phyloP scores from a whole-genome alignment of 2,113 vertebrate species.

The Hippoglossus stenolepis region DNA sequence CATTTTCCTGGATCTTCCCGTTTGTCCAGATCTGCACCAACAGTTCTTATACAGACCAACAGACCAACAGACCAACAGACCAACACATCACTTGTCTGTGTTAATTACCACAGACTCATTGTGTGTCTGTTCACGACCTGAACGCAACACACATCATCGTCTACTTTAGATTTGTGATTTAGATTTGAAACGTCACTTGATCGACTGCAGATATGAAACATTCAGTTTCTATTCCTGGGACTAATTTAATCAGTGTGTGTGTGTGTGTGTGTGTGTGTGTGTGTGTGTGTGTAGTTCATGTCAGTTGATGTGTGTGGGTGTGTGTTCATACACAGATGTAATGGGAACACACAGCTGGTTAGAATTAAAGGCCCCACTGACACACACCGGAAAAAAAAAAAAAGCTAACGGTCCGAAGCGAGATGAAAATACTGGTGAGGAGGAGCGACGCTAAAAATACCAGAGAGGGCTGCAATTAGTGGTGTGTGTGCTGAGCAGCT shows the following conservation, averaged over 20 bases:
- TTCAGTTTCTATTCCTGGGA: background rate
- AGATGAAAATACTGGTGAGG: constrained; percentile 82
- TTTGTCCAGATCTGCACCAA: too few species aligned
- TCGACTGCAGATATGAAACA: background rate
- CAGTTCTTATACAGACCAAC: too few species aligned
- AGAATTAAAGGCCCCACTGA: constrained; percentile 81
- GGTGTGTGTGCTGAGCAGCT: constrained; percentile 82
- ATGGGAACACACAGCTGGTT: constrained; percentile 76
- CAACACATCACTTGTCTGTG: too few species aligned
- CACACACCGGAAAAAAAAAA: constrained; percentile 53
- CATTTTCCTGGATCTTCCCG: too few species aligned
- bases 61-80: too few species aligned
- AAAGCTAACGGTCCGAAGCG: constrained; percentile 50
- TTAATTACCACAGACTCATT: too few species aligned
- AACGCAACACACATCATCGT: background rate
- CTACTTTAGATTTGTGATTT: background rate
- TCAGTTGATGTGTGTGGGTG: constrained; percentile 16
- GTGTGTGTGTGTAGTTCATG: constrained; percentile 13
- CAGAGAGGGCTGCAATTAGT: constrained; percentile 81
- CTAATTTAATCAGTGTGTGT: constrained; percentile 25
- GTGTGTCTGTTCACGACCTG: too few species aligned
- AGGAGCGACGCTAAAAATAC: constrained; percentile 83
- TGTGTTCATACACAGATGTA: constrained; percentile 55
- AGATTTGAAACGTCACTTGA: background rate
- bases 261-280: constrained; percentile 17